These are phyloP conservation scores for Erinaceus europaeus DNA, from an alignment of 2,113 vertebrate species.

Conservation along the genomic window DNA sequence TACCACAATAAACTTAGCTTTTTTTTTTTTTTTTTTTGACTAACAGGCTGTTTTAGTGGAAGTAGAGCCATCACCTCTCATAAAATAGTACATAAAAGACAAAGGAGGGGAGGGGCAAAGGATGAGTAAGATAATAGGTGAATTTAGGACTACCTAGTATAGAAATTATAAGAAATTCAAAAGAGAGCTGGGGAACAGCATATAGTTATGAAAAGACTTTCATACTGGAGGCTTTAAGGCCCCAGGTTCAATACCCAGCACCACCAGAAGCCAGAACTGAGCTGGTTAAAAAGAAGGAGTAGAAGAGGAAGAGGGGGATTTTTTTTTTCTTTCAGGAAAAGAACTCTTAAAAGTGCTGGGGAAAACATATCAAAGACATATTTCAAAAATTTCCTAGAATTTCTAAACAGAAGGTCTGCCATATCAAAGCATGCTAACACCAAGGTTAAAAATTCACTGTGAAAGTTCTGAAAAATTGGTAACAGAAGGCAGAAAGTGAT, in stretches of 20 bases:
- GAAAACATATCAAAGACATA: conserved; percentile 13
- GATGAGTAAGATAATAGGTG: too few relatives aligned
- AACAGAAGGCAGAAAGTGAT: neutral
- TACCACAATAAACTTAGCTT: neutral
- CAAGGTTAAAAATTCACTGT: neutral
- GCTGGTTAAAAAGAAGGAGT: too few relatives aligned
- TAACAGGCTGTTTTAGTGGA: neutral
- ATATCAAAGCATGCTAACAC: neutral
- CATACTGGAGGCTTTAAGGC: too few relatives aligned
- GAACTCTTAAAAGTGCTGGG: neutral
- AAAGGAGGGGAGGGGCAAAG: neutral
- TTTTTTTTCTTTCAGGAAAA: too few relatives aligned
- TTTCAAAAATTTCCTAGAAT: neutral
- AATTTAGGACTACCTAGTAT: too few relatives aligned
- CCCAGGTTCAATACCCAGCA: too few relatives aligned
- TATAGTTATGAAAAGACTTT: too few relatives aligned
- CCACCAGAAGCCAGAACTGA: too few relatives aligned
- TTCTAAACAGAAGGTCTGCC: neutral
- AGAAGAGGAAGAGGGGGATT: too few relatives aligned
- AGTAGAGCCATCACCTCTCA: neutral
- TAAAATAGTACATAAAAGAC: neutral
- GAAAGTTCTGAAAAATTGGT: neutral
- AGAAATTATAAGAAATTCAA: neutral
- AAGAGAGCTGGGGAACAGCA: too few relatives aligned
- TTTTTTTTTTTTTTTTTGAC: too few relatives aligned